Base-by-base conservation (phyloP, 2,113 vertebrate species). In the Pollimyrus isidori region DNA sequence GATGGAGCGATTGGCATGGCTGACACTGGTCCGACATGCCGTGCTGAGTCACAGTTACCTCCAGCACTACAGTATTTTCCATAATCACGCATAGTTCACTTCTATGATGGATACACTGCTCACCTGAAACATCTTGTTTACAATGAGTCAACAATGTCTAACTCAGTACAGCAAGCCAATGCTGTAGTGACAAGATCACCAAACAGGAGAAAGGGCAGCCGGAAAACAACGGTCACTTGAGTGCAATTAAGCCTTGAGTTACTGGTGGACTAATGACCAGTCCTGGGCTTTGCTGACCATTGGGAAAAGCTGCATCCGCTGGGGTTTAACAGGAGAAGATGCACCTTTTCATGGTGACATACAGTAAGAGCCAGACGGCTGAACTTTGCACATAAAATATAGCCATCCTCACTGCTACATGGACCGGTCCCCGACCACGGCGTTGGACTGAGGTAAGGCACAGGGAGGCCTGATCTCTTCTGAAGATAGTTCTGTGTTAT, bases 281-380 rank as follows among this genome's bases (percentile, higher is more conserved):
- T 89, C 80, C 19, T 89, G 88, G 83, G 89, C 56, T 65, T 86
- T 89, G 46, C 58, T 89, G 89, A 89, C 89, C 89, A 69, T n/a
- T 89, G 82, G 89, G 89, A 73, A 86, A 65, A 52, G 53, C 49
- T 30, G 13, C 65, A 26, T 17, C 85, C 30, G 30, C 42, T 76
- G 58, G 39, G 10, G 49, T 52, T 13, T 48, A 30, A 46, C 17
- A 45, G 26, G n/a, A 21, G 69, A 88, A 45, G 48, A 87, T 42
- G 45, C 26, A 90, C 52, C 17, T 7, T 10, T 21, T 87, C 1
- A 69, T 10, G 46, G 15, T 52, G n/a, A 69, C 19, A 83, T 21
- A n/a, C n/a, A n/a, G n/a, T n/a, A 26, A 52, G 45, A 80, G 46
- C 13, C 52, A 26, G 62, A 21, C 48, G 45, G 19, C 35, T 48